Evolutionary conservation across 2,113 vertebrate species (phyloP).

Genomic region (Anseranas semipalmata): DNA sequence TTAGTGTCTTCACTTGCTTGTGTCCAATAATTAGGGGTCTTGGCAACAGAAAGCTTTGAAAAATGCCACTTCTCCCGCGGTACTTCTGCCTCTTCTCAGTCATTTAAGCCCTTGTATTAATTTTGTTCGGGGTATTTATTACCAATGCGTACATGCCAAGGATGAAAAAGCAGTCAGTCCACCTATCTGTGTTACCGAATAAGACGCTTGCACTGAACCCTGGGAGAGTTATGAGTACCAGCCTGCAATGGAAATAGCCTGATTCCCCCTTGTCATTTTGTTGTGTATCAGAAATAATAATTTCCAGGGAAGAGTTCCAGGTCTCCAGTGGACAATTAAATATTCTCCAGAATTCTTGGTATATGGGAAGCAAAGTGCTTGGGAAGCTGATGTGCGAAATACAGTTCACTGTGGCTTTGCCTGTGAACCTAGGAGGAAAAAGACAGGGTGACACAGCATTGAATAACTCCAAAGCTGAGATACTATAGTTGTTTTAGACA

Average conservation of each 20-base stretch:
- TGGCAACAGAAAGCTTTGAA: not conserved
- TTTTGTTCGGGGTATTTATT: not conserved
- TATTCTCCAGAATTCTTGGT: not conserved
- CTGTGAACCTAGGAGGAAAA: not conserved
- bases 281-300: not conserved
- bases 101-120: not conserved
- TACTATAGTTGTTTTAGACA: not conserved
- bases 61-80: not conserved
- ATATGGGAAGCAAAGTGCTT: not conserved
- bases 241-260: no score
- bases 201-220: no score
- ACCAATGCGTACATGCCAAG: fast-evolving
- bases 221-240: not conserved
- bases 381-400: not conserved
- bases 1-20: not conserved
- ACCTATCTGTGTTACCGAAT: fast-evolving
- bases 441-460: no score
- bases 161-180: not conserved
- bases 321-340: not conserved
- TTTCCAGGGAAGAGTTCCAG: not conserved
- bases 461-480: not conserved
- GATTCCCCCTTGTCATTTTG: not conserved
- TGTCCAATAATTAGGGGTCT: not conserved
- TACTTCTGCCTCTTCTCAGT: not conserved
- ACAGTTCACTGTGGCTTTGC: not conserved